Evolutionary conservation across 2,888 invertebrate species (phyloP).

Genomic region (Desoria tigrina): DNA sequence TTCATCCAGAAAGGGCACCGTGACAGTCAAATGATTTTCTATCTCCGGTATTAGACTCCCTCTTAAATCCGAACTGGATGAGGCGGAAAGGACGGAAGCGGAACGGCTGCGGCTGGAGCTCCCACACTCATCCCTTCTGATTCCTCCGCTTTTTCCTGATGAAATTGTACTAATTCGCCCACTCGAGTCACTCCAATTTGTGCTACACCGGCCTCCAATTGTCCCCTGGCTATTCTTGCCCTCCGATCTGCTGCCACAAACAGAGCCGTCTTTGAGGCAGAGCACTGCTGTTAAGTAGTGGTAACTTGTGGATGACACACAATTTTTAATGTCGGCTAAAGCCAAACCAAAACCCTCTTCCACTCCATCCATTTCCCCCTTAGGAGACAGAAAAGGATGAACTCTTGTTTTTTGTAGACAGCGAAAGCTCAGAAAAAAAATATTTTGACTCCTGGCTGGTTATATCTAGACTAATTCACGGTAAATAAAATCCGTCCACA

Average conservation of each 20-base stretch:
- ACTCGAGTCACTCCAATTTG: conserved; percentile 17
- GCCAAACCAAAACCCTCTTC: conserved; percentile 1
- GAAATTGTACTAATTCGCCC: conserved; percentile 10
- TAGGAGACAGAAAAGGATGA: too few relatives aligned
- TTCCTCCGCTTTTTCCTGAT: neutral
- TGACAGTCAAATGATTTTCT: neutral
- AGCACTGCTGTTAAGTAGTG: conserved; percentile 11
- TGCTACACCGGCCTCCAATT: neutral
- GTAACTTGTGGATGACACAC: neutral
- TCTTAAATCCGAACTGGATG: neutral
- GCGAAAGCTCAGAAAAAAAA: too few relatives aligned
- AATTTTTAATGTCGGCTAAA: neutral
- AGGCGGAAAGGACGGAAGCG: neutral
- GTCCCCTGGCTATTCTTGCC: conserved; percentile 2
- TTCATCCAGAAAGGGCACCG: neutral
- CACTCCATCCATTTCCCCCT: neutral
- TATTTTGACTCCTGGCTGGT: too few relatives aligned
- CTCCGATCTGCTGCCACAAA: too few relatives aligned
- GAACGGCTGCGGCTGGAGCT: neutral
- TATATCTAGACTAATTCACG: too few relatives aligned
- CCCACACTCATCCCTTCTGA: too few relatives aligned
- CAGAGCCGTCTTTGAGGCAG: neutral
- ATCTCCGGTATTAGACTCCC: neutral
- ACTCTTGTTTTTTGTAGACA: too few relatives aligned
- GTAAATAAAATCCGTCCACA: too few relatives aligned